Base-by-base conservation (phyloP, 2,113 vertebrate genomes). In the Acanthochromis polyacanthus region DNA sequence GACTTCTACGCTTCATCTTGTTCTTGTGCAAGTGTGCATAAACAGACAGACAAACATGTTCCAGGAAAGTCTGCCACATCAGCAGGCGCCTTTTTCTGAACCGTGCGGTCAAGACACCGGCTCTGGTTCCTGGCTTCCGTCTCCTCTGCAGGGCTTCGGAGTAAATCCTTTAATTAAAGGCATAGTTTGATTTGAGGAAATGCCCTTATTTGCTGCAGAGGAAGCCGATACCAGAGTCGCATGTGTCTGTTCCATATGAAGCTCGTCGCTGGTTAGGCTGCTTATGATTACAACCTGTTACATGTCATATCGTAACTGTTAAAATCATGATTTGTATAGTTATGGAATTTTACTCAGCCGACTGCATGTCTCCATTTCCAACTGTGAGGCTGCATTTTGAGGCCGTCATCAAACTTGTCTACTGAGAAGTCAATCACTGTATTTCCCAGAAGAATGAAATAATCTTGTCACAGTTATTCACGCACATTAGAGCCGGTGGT, bases 61-160 rank as follows among this genome's bases (percentile, higher is more conserved):
- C 10, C 63, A 38, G 16, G 17, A 57, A 65, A 45, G 36, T 22
- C 30, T 68, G 63, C 59, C 60, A 45, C 16, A 45, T 71, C 55
- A 74, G 59, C 75, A 76, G 22, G 4, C 16, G 17, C 12, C n/a
- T 48, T 30, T 25, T 53, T 22, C 6, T 11, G 5, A 72, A 36
- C 32, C 2, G 0, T 19, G 12, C 15, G 36, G 25, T 73, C 36
- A 59, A 45, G 64, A 45, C 25, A 10, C 30, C 9, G 45, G 25
- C 8, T 22, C 3, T 38, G 30, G 30, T 30, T 30, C 30, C 30
- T 6, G 43, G 16, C 28, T 12, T 20, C 40, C 10, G 32, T 53
- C 38, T 38, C 25, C 48, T 19, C 23, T 28, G 10, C 56, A 61
- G 4, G 36, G 11, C 4, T 59, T 58, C 52, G 59, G 36, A 61